These are phyloP conservation scores for Corythornis cristatus DNA, from an alignment of 2,113 vertebrate genomes.

Conservation along the genomic window DNA sequence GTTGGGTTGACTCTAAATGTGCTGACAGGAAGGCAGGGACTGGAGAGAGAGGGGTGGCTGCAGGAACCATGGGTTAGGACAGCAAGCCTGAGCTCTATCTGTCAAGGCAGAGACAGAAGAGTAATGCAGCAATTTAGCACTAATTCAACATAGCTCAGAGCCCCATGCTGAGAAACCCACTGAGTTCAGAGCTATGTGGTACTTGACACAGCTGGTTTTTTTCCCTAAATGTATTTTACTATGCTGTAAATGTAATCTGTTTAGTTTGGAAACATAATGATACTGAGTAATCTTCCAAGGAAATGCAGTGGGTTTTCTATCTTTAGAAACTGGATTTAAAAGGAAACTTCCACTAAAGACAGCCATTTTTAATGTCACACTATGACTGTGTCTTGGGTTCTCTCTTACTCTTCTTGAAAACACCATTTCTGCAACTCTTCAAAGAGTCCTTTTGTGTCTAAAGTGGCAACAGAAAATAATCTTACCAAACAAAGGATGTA, in stretches of 20 bases:
- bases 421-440: rapidly evolving
- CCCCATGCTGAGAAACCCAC: neutral
- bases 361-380: neutral
- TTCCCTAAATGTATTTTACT: neutral
- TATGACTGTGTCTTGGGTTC: rapidly evolving
- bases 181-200: neutral
- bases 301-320: neutral
- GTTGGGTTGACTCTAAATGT: neutral
- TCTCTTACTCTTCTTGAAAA: neutral
- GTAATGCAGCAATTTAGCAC: neutral
- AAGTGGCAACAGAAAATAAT: neutral
- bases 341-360: neutral
- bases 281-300: neutral
- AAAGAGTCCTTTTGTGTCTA: neutral
- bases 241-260: neutral
- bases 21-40: neutral
- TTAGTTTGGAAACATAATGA: neutral
- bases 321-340: neutral
- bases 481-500: neutral
- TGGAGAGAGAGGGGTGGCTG: neutral
- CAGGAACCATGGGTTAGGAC: neutral
- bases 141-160: neutral
- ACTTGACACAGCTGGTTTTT: neutral
- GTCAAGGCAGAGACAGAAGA: neutral
- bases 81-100: neutral